Evolutionary conservation across 1,140 invertebrate genomes (phyloP).

Genomic region (Polypedilum pembai): DNA sequence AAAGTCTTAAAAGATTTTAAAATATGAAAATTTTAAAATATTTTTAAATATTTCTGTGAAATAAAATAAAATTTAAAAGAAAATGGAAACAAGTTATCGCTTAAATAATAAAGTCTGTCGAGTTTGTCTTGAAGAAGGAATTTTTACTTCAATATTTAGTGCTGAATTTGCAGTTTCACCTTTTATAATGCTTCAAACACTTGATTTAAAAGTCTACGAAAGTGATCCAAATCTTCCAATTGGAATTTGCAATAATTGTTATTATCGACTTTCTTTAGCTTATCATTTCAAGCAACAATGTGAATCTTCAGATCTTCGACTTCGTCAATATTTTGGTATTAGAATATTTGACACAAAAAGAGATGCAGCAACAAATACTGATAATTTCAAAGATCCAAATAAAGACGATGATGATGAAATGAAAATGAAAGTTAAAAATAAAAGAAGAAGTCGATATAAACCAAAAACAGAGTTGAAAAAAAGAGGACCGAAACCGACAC

Average conservation of each 20-base stretch:
- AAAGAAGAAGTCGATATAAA: constrained; percentile 45
- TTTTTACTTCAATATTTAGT: constrained; percentile 51
- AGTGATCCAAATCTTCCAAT: constrained; percentile 53
- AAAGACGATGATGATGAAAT: neutral
- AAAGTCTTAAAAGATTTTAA: too few relatives aligned
- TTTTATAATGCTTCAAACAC: constrained; percentile 48
- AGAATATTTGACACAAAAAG: constrained; percentile 34
- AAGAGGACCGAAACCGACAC: constrained; percentile 50
- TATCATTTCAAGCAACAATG: constrained; percentile 61
- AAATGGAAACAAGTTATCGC: constrained; percentile 15
- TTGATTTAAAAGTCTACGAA: constrained; percentile 48
- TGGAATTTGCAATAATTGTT: constrained; percentile 57
- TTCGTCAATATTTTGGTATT: constrained; percentile 54
- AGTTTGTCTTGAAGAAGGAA: constrained; percentile 55
- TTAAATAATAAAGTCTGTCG: constrained; percentile 49
- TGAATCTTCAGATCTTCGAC: constrained; percentile 53
- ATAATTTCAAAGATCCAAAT: constrained; percentile 29
- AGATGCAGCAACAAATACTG: neutral
- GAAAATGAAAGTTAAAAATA: constrained; percentile 19
- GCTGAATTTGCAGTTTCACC: constrained; percentile 55
- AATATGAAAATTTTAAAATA: too few relatives aligned
- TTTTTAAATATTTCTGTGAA: too few relatives aligned
- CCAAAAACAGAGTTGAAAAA: constrained; percentile 51
- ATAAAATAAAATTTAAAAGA: too few relatives aligned
- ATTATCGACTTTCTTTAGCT: constrained; percentile 54